A percentile compares a stretch with the other conserved stretches of the same genome.
phyloP scores from a whole-genome alignment of 2,113 vertebrate genomes.

The Gnathonemus longibarbis region DNA sequence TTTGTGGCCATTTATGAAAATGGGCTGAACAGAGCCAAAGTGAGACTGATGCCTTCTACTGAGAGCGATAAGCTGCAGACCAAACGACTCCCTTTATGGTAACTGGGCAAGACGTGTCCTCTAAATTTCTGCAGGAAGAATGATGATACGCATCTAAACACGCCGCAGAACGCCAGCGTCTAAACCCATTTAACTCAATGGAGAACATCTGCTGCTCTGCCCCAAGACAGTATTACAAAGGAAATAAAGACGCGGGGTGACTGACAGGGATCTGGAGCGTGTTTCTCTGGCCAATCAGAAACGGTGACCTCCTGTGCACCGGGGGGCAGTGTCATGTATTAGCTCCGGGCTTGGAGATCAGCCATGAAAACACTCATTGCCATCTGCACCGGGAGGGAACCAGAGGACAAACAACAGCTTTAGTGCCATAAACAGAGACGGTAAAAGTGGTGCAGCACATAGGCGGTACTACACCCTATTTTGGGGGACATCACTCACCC shows the following conservation, averaged over 20 bases:
- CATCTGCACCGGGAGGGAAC: background rate
- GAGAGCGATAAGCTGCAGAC: background rate
- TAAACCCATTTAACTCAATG: background rate
- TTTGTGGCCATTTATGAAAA: background rate
- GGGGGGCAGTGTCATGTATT: background rate
- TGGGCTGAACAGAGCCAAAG: background rate
- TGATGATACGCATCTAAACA: background rate
- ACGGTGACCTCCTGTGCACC: background rate
- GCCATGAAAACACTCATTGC: background rate
- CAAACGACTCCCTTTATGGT: background rate
- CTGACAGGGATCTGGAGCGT: background rate
- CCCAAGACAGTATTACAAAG: background rate
- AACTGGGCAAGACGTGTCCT: background rate
- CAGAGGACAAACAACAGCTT: background rate
- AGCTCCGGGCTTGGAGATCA: background rate
- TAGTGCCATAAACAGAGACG: background rate
- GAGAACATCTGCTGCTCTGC: background rate
- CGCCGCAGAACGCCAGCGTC: background rate
- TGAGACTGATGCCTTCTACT: background rate
- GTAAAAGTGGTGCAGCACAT: background rate
- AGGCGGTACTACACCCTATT: background rate
- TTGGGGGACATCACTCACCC: background rate
- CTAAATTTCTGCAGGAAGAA: background rate
- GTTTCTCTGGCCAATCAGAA: background rate
- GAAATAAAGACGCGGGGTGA: background rate